These are phyloP conservation scores for Peromyscus nudipes DNA, from an alignment of 2,797 vertebrate genomes.

Conservation along the genomic window DNA sequence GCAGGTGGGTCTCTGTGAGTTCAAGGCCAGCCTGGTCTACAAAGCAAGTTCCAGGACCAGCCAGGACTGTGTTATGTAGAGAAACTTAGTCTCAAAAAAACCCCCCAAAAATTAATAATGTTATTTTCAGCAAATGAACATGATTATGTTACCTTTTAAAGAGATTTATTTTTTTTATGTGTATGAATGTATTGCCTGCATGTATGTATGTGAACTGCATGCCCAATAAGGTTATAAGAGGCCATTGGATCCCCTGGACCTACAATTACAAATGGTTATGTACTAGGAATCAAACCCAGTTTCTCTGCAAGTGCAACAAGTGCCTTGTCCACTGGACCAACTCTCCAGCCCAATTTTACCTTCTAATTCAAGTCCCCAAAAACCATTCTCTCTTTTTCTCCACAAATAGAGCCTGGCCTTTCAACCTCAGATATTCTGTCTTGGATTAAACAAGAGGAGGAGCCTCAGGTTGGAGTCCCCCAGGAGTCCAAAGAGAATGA, in stretches of 20 bases:
- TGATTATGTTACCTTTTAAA: conserved; percentile 10
- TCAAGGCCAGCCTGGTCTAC: not conserved
- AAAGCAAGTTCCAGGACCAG: not conserved
- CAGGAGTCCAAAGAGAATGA: conserved; percentile 84
- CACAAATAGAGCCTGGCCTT: conserved; percentile 84
- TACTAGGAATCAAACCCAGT: not conserved
- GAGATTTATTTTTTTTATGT: not conserved
- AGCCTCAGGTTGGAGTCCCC: conserved; percentile 80
- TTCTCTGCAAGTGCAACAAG: not conserved
- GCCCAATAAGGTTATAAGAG: not conserved
- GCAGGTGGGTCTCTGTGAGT: not conserved
- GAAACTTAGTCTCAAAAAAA: not conserved
- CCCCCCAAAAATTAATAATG: not conserved
- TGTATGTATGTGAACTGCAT: not conserved
- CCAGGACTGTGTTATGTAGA: not conserved
- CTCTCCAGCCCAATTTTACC: not conserved
- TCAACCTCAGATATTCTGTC: conserved; percentile 89
- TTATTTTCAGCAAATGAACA: conserved; percentile 5
- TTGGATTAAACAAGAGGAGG: conserved; percentile 89
- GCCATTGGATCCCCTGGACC: not conserved
- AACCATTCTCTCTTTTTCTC: not conserved
- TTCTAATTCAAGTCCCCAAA: conserved; percentile 49
- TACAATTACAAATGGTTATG: not conserved
- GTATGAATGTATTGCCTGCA: not conserved
- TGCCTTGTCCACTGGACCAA: not conserved